Evolutionary conservation across 1,140 invertebrate genomes (phyloP).

Genomic region (Amphibalanus amphitrite): DNA sequence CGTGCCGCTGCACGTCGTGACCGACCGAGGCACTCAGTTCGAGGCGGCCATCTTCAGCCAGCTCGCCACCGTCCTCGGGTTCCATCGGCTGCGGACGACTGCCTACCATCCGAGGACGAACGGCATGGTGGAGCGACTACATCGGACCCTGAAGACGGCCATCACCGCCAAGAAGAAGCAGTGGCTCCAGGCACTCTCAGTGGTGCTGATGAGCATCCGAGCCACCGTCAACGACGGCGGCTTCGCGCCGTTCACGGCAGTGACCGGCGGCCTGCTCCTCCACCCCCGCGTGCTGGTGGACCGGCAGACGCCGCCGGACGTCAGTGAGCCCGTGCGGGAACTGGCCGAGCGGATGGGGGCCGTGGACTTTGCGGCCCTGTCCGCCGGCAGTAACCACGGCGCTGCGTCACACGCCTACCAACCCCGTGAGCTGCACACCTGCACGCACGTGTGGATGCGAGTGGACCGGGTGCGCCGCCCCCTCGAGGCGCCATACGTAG

Average conservation of each 20-base stretch:
- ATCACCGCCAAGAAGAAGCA: not conserved
- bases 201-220: conserved; percentile 5
- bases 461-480: too few relatives aligned
- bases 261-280: not conserved
- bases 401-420: too few relatives aligned
- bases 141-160: not conserved
- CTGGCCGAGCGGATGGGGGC: too few relatives aligned
- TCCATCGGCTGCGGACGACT: conserved; percentile 2
- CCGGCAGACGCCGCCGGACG: too few relatives aligned
- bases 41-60: conserved; percentile 7
- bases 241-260: conserved; percentile 3
- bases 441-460: too few relatives aligned
- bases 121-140: not conserved
- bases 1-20: too few relatives aligned
- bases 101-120: not conserved
- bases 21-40: conserved; percentile 5
- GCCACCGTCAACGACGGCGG: not conserved
- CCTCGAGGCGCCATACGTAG: too few relatives aligned
- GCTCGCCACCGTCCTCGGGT: conserved; percentile 7
- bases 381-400: too few relatives aligned
- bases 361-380: too few relatives aligned
- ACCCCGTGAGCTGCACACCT: too few relatives aligned
- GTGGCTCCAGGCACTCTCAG: not conserved
- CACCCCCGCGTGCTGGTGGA: too few relatives aligned
- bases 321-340: too few relatives aligned